Conservation (phyloP, 2,888 invertebrate species). For the Macrostomum cliftonense region DNA sequence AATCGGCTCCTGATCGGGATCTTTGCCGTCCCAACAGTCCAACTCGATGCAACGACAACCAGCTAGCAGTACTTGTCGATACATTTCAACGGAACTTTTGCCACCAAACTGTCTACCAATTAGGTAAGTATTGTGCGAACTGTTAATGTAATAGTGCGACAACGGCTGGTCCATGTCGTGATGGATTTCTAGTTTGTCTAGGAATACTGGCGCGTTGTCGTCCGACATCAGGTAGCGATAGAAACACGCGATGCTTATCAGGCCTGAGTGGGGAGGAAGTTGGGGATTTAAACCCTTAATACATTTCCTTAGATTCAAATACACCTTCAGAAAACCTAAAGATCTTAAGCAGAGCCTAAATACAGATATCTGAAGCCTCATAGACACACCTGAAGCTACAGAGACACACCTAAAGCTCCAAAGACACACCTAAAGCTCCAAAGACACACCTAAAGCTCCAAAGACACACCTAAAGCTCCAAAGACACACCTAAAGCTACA, state of each 20-base stretch:
- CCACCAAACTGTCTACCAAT: constrained; percentile 81
- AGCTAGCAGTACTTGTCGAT: constrained; percentile 73
- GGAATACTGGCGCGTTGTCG: constrained; percentile 94
- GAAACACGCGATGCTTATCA: constrained; percentile 73
- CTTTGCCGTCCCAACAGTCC: constrained; percentile 91
- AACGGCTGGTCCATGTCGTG: constrained; percentile 91
- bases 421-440: no score
- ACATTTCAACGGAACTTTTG: constrained; percentile 84
- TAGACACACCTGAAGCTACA: no score
- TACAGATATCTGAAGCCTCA: no score
- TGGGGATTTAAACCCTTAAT: no score
- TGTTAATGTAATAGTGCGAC: constrained; percentile 94
- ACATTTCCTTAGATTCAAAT: no score
- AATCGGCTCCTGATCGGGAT: constrained; percentile 60
- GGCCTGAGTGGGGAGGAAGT: no score
- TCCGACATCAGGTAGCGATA: constrained; percentile 97
- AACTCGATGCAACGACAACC: constrained; percentile 85
- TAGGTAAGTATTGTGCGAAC: constrained; percentile 42
- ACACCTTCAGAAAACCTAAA: no score
- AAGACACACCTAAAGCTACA: no score
- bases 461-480: no score
- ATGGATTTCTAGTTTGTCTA: constrained; percentile 72
- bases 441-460: no score
- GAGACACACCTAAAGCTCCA: no score
- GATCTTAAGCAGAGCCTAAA: no score